Base-by-base conservation (phyloP, 1,140 invertebrate species). In the Planococcus citri region DNA sequence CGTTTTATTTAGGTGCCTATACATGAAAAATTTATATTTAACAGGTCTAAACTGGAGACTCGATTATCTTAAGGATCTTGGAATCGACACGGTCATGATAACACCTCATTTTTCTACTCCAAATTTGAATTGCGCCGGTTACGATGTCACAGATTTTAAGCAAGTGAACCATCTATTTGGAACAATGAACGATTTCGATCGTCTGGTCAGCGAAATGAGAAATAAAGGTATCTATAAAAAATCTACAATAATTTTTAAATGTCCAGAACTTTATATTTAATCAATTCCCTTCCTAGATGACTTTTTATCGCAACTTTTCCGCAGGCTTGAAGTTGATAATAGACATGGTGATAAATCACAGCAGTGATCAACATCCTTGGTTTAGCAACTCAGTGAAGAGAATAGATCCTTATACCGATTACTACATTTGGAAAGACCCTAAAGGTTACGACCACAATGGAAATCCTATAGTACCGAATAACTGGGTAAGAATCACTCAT, bases 311-410 rank as follows among this genome's bases (percentile, higher is more conserved):
- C n/a, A n/a, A n/a, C n/a, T n/a, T 33, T 12, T 33, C 29, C 4
- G 81, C 73, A 77, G 90, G 83, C 70, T 82, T 93, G 51, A 89
- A 87, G 77, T 76, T 94, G 0, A 80, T 94, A 21, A 75, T 94
- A 76, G 92, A 95, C 76, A 86, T 93, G 73, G 87, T 94, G n/a
- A 90, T 90, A 4, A 94, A 94, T 78, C 89, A 93, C 76, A 87
- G 88, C 0, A 90, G 88, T 72, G 83, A 88, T 74, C 75, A 88
- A 71, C 88, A 89, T 73, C 78, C 83, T 70, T 93, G 91, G 90
- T 94, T 93, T 75, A 68, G 78, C n/a, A 81, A 84, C 68, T 91
- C 89, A 0, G 76, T 78, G 0, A 77, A 80, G 14, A 79, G 77
- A 68, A 79, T 82, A 25, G 78, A 81, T 9, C 80, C 81, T 6